Evolutionary conservation across 2,797 vertebrate genomes (phyloP), one percentile per base, ranked within the genome.

Genomic region (Hyperoplus lanceolatus): DNA sequence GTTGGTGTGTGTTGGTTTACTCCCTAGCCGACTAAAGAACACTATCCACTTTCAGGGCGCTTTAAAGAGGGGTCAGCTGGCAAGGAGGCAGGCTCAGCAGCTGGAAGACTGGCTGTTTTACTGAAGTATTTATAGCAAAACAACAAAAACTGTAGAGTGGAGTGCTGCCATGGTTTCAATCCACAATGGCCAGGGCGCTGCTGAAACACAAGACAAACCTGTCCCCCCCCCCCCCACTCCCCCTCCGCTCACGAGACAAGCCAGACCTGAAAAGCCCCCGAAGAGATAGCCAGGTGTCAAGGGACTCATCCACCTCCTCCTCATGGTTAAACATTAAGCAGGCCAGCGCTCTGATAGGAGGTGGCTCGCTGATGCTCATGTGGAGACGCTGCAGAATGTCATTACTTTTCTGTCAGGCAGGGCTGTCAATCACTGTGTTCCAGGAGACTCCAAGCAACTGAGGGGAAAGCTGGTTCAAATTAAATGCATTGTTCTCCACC

Each of bases 131-230:
- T 70, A 84, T 78, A 63, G 79, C 45, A 77, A 70, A 75, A 83
- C 60, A 73, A 67, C 43, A 43, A 8, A 45, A 10, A n/a, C 46
- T 73, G 45, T 66, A 53, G 62, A 2, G 21, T 21, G 48, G 10
- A 50, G 39, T 21, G 72, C 57, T 81, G 73, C 67, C 81, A 75
- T 80, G 79, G 86, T 70, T 83, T 79, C 74, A 62, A 43, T 60
- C 38, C 66, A 90, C 89, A 92, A 89, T 81, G 65, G 50, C 5
- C 3, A 70, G 87, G 86, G 90, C 81, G 90, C 14, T 70, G 87
- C 79, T 88, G 87, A 80, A 90, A 92, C 73, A 61, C 70, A 58
- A 85, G 69, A 84, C 82, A 78, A 73, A 75, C 72, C 63, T 56
- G 60, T 11, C 67, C 57, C 56, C 38, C 50, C 49, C 42, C 62